Evolutionary conservation across 2,888 invertebrate species (phyloP), one percentile per base, ranked within the genome.

Genomic region (Pinctada fucata): DNA sequence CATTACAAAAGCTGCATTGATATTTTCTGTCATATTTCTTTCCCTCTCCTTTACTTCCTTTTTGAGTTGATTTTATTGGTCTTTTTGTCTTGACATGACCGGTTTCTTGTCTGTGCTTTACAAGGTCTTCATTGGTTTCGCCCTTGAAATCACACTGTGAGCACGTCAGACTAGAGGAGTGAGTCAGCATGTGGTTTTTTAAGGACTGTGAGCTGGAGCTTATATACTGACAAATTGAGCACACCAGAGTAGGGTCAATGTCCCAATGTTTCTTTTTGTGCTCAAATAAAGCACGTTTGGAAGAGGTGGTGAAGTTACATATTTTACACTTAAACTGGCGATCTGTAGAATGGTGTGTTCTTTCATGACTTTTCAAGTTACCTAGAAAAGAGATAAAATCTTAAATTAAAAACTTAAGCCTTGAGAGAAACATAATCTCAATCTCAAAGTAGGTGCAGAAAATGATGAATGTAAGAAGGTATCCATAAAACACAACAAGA

Each of bases 291-390:
- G 82, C 83, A 71, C 89, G 89, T 78, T 86, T 88, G 45, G 92
- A 92, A 0, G 91, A 90, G 0, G 91, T 87, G 5, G 83, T 78
- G 83, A 89, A 92, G 16, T 88, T 84, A 84, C 93, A 93, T 1
- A 83, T 71, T 3, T 80, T 78, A 84, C 93, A 93, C 47, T 82
- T 82, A 45, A 89, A 76, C 72, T 87, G 84, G 70, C 88, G 87
- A 5, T 88, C 88, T 3, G 82, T 81, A 5, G 88, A 88, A 78
- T 93, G 93, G 78, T 91, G 91, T 66, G 91, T 88, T 16, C 86
- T 84, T 47, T 89, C 79, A 80, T 93, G 93, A 70, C 88, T 90
- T 67, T 87, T 88, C n/a, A 93, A 85, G 82, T 93, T 93, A 70
- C 92, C 93, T 92, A 84, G 48, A 16, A 76, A 50, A 70, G 4